Evolutionary conservation across 1,140 invertebrate species (phyloP).

Genomic region (Psilanteris sp.): DNA sequence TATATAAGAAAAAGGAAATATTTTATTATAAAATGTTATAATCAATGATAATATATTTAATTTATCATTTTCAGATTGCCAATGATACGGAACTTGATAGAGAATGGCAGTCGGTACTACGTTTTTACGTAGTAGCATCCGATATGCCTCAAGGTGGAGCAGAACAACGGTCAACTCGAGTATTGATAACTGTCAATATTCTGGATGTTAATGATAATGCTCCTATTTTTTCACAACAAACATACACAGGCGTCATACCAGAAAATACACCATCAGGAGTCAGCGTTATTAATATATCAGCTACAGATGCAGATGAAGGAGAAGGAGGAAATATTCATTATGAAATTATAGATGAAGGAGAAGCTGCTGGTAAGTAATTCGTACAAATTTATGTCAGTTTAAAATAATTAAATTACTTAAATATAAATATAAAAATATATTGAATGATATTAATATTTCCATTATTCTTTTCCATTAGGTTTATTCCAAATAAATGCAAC

Average conservation of each 20-base stretch:
- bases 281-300: constrained; percentile 87
- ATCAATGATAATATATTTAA: too few species aligned
- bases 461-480: constrained; percentile 54
- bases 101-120: constrained; percentile 85
- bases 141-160: constrained; percentile 85
- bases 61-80: constrained; percentile 80
- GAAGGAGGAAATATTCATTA: constrained; percentile 84
- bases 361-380: constrained; percentile 85
- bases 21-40: too few species aligned
- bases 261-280: constrained; percentile 86
- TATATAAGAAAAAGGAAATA: too few species aligned
- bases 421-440: too few species aligned
- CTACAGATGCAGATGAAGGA: constrained; percentile 88
- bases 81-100: constrained; percentile 86
- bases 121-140: constrained; percentile 85
- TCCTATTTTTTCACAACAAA: constrained; percentile 80
- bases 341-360: constrained; percentile 86
- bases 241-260: constrained; percentile 83
- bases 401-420: too few species aligned
- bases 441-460: too few species aligned
- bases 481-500: constrained; percentile 83
- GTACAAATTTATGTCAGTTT: too few species aligned
- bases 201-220: constrained; percentile 92
- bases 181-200: constrained; percentile 85
- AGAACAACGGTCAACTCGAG: constrained; percentile 83